These are phyloP conservation scores for Hydropotes inermis DNA, from an alignment of 2,113 vertebrate species.

Conservation along the genomic window DNA sequence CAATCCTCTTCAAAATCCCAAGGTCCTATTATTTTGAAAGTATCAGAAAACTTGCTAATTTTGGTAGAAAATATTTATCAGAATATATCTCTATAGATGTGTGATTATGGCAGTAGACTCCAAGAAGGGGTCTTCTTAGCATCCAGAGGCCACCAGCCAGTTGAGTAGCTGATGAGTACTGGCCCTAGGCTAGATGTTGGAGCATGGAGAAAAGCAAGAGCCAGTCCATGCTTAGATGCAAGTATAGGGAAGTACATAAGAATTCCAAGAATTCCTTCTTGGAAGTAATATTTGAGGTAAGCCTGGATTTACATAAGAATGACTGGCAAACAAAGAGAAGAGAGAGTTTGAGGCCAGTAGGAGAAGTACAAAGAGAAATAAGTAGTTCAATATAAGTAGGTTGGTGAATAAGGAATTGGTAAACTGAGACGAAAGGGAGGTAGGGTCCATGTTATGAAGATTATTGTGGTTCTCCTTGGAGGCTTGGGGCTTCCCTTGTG, in stretches of 20 bases:
- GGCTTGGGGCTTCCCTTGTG: background rate
- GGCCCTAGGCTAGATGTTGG: background rate
- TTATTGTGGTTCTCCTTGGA: background rate
- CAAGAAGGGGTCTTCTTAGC: background rate
- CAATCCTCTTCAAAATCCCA: background rate
- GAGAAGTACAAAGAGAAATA: background rate
- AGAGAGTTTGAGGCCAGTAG: background rate
- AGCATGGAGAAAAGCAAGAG: background rate
- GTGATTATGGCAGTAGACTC: background rate
- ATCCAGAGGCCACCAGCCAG: background rate
- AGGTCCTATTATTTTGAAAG: background rate
- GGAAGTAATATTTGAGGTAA: background rate
- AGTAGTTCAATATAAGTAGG: background rate
- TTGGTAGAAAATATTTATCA: background rate
- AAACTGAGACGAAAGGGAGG: background rate
- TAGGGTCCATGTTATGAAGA: background rate
- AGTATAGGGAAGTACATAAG: background rate
- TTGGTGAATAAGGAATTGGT: background rate
- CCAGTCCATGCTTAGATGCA: background rate
- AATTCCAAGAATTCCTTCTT: background rate
- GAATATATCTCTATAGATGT: background rate
- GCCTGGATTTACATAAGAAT: background rate
- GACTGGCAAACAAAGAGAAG: background rate
- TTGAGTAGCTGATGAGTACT: rapidly evolving
- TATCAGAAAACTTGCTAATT: background rate